Conservation (phyloP, 2,113 vertebrate species). For the Eurypyga helias region DNA sequence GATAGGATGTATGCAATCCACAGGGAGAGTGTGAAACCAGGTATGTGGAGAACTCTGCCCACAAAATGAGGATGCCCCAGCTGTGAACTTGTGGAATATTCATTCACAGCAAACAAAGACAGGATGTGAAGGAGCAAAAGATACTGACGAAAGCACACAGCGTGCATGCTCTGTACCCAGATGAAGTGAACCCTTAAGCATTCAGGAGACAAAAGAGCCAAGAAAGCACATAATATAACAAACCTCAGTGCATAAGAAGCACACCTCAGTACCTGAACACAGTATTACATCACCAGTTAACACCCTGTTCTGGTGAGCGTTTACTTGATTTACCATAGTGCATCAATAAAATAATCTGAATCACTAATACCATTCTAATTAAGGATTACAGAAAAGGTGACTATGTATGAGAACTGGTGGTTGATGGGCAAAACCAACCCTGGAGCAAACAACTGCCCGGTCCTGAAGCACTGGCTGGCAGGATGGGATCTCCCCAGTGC, state of each 20-base stretch:
- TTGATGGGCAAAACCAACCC: not conserved
- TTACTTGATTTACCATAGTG: not conserved
- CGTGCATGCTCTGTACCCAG: not conserved
- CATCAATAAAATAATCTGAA: not conserved
- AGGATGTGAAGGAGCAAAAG: not conserved
- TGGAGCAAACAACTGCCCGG: not conserved
- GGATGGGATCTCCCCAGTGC: not conserved
- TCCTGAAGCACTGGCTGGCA: rapidly evolving
- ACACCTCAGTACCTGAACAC: too few relatives aligned
- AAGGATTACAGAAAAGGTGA: not conserved
- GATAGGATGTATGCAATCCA: not conserved
- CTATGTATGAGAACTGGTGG: not conserved
- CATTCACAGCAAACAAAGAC: not conserved
- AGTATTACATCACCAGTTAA: too few relatives aligned
- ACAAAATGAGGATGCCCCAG: rapidly evolving
- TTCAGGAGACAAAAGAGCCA: not conserved
- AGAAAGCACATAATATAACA: not conserved
- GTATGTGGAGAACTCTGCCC: not conserved
- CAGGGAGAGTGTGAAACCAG: too few relatives aligned
- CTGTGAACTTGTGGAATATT: not conserved
- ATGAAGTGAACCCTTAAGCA: not conserved
- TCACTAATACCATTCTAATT: not conserved
- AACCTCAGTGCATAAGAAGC: too few relatives aligned
- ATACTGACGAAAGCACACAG: not conserved
- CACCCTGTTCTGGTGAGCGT: too few relatives aligned